Evolutionary conservation across 2,113 vertebrate species (phyloP), one percentile per base, ranked within the genome.

Genomic region (Prionailurus viverrinus): DNA sequence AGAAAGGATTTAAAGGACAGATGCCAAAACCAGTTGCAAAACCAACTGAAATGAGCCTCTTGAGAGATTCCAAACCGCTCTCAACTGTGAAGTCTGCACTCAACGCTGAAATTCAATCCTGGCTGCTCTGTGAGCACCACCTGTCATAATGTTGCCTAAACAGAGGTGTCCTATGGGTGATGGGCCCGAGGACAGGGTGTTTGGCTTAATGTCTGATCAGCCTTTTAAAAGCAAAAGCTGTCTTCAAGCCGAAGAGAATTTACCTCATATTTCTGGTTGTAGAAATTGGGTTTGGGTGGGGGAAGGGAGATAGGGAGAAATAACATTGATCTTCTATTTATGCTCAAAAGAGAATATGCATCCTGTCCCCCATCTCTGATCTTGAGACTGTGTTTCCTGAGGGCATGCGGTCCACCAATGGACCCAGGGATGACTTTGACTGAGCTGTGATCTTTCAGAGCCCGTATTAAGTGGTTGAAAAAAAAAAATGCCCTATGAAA

Each of bases 181-280:
- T 69, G 71, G 83, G 6, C 36, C 68, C 83, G 39, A 31, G 80
- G 68, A 71, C 83, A 69, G 58, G 7, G 25, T 81, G 27, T n/a
- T 23, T 23, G 85, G n/a, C 45, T 25, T 86, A 73, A 55, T 85
- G 27, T 21, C 9, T 76, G 45, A 80, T 86, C n/a, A 63, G 58
- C 41, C 89, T 95, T 87, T 93, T 61, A n/a, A 90, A 95, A 85
- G 11, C 25, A 85, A 89, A 86, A 92, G 13, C 55, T 84, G 16
- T 41, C 55, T 33, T 74, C 29, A 58, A 76, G 51, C 31, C 79
- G 68, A 53, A 94, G 66, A 36, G n/a, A 31, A 78, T 68, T 65
- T 25, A 18, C 53, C 25, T 80, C 31, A 6, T 63, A 39, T 61
- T 86, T 68, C 27, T 86, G 25, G 29, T 36, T 94, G 81, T 68